Conservation (phyloP, 2,797 vertebrate genomes). For the Schizopygopsis malacanthus region DNA sequence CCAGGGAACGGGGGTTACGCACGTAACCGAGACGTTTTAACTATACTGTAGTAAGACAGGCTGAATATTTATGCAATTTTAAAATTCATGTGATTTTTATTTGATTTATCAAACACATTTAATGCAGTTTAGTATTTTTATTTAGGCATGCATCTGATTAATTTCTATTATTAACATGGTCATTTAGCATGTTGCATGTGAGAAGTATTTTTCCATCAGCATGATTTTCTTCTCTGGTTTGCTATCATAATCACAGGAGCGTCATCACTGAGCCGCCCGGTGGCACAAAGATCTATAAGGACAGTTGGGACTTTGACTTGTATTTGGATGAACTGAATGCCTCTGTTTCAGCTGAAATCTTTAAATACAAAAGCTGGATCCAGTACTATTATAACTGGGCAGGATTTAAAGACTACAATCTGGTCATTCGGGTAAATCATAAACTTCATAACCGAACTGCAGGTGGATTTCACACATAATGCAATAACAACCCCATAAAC, state of each 20-base stretch:
- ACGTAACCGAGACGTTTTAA: too few relatives aligned
- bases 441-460: neutral
- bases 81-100: neutral
- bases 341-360: conserved; percentile 75
- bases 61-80: neutral
- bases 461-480: neutral
- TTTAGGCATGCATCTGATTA: neutral
- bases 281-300: conserved; percentile 76
- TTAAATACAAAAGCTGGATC: conserved; percentile 76
- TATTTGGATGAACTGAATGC: conserved; percentile 73
- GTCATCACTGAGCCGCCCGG: conserved; percentile 72
- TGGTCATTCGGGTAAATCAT: conserved; percentile 79
- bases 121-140: neutral
- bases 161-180: neutral
- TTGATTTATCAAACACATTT: neutral
- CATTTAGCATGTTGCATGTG: neutral
- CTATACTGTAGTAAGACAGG: neutral
- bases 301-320: conserved; percentile 79
- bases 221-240: conserved; percentile 23
- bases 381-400: conserved; percentile 84
- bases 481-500: neutral
- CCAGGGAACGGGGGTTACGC: too few relatives aligned
- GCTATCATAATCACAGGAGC: conserved; percentile 62
- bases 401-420: conserved; percentile 81
- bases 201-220: neutral